Base-by-base conservation (phyloP, 2,113 vertebrate species). In the Todiramphus chloris region DNA sequence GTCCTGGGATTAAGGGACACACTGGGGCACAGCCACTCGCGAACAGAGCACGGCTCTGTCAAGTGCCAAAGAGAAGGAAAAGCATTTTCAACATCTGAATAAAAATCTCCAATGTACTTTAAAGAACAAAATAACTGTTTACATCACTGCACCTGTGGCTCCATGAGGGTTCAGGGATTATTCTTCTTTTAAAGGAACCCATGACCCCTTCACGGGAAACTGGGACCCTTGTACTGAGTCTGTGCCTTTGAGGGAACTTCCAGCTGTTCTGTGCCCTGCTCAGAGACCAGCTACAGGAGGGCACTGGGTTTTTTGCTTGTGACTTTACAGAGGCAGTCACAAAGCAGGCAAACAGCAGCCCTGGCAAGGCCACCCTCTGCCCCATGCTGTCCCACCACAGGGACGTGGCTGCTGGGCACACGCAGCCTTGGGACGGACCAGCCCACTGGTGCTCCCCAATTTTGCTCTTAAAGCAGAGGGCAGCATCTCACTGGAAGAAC, bases 331-430 rank as follows among this genome's bases (percentile, higher is more conserved):
- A n/a, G 35, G 2, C 20, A 11, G 21, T 27, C 55, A 41, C 25
- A 74, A 28, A 78, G 35, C 55, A 73, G 39, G 50, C 66, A 82
- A 55, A 35, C 4, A 7, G 11, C 63, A 50, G 69, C 35, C 43
- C 41, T 6, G 10, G 4, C 0, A 0, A 62, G 35, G 9, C 58
- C 44, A 46, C 27, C 21, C 69, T 15, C 20, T 81, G 46, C 13
- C 5, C 39, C 74, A 69, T 1, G 1, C n/a, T 4, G 3, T 11
- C 24, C 74, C 46, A 67, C 46, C 33, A 12, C 0, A 0, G 59
- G 55, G 62, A 69, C 0, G 0, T 11, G 35, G 28, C 31, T 67
- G 64, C 37, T 77, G 69, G 69, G 16, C 27, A 48, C 30, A 73
- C 3, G 2, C 18, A 58, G n/a, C 50, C 35, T 69, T 19, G 35